Base-by-base conservation (phyloP, 2,888 invertebrate genomes). In the Halocaridina rubra region DNA sequence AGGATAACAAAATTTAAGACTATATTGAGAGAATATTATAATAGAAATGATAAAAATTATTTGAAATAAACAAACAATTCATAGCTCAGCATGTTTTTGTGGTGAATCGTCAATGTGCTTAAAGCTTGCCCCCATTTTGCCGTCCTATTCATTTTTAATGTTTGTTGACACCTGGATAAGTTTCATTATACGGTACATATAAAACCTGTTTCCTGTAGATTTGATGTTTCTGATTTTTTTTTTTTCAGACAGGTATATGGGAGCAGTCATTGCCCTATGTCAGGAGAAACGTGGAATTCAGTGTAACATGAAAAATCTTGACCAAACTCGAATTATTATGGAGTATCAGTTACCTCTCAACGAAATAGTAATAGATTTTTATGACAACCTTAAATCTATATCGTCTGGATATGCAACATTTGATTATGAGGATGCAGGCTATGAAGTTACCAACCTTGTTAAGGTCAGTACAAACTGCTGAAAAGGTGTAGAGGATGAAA, bases 371-470 rank as follows among this genome's bases (percentile, higher is more conserved):
- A 92, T 98, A 8, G 98, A 99, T 91, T 99, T 99, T 91, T 98
- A 98, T 90, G 98, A 99, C 90, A 93, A 93, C 3, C 92, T 98
- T 1, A 99, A 99, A 91, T 95, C 96, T 16, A 89, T 96, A 22
- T 95, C 96, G 2, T 98, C 98, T 0, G 99, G 99, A 33, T 99
- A 97, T 92, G 99, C 98, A 0, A 96, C 96, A 90, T 98, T 98
- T 90, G 97, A 97, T 91, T 98, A 98, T 90, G 97, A 97, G 91
- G 95, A 97, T 90, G 91, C 94, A 89, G 98, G 96, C 1, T 99
- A 95, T 91, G 93, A 95, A 88, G 90, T 90, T 90, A 87, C 97
- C 86, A 92, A 94, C 85, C 92, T 99, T 89, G 94, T 95, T 0
- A 96, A 96, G 91, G 95, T 67, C 27, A 24, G 78, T 13, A 61